Base-by-base conservation (phyloP, 2,888 invertebrate species). In the Erannis defoliaria region DNA sequence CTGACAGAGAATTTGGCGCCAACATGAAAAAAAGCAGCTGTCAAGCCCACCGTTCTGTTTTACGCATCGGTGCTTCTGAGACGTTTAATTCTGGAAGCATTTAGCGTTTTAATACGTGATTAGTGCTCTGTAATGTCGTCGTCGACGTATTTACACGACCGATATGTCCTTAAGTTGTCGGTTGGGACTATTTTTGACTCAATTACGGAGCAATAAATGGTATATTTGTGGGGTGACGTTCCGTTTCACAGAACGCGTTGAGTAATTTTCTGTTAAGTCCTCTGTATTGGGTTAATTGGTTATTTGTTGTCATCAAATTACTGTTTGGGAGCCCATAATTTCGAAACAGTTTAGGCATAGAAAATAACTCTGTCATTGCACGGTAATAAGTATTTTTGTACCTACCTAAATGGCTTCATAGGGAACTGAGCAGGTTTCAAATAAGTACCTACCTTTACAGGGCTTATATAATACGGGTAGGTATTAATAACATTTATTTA, bases 1-100 rank as follows among this genome's bases (percentile, higher is more conserved):
- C 73, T 74, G 74, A 87, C 88, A 86, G 85, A 72, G 72, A 83
- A 84, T 87, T 87, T 85, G 87, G 88, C 87, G 87, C 84, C 86
- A 84, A 85, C 75, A 67, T 74, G 56, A 38, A 50, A 49, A 55
- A 55, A 50, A 55, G 14, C 37, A 50, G 37, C 73, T 78, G 77
- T 80, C 77, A 76, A 66, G 61, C 62, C 46, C 33, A 16, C 57
- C 73, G 71, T 75, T 78, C 76, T 74, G 68, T 76, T 78, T 76
- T 73, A 79, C 76, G 76, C 74, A 66, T 64, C 65, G 58, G 49
- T 60, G 62, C 48, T 57, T 61, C 45, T 12, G 56, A 53, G 64
- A 66, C 64, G 56, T 72, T 65, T 65, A 82, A 80, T 78, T 82
- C 78, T 71, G 76, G 80, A 71, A 70, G 71, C 70, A 68, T 73